Conservation (phyloP, 2,113 vertebrate genomes). For the Myxocyprinus asiaticus region DNA sequence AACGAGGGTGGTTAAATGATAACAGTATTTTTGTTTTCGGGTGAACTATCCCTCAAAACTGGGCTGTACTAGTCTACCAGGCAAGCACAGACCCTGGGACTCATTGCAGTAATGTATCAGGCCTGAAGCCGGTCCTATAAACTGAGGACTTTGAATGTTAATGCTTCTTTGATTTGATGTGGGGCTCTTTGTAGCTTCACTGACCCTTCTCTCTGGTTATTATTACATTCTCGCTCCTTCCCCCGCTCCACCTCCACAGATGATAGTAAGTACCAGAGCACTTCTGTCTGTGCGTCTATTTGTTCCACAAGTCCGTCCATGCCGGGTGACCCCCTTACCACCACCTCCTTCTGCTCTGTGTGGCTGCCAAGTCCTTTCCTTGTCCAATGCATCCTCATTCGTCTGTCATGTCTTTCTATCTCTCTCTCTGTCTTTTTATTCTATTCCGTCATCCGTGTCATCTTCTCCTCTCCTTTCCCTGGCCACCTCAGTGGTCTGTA, state of each 20-base stretch:
- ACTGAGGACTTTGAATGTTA: constrained; percentile 24
- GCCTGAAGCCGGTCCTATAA: too few relatives aligned
- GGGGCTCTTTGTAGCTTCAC: constrained; percentile 81
- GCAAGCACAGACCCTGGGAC: not conserved
- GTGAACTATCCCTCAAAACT: too few relatives aligned
- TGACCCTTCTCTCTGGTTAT: constrained; percentile 82
- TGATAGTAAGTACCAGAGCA: constrained; percentile 98
- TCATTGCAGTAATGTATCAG: too few relatives aligned
- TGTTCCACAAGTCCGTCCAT: constrained; percentile 85
- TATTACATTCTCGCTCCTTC: constrained; percentile 79
- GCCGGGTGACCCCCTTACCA: constrained; percentile 71
- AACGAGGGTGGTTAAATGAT: too few relatives aligned
- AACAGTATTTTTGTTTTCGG: too few relatives aligned
- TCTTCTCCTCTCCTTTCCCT: constrained; percentile 40
- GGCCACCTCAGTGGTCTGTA: constrained; percentile 45
- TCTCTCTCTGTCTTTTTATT: constrained; percentile 29
- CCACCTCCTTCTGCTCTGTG: constrained; percentile 73
- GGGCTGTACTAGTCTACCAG: not conserved
- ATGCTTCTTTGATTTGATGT: constrained; percentile 69
- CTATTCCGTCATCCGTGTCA: constrained; percentile 41
- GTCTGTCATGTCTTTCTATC: constrained; percentile 61
- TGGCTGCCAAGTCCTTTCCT: constrained; percentile 78
- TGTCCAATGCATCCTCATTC: constrained; percentile 57
- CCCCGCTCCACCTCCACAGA: constrained; percentile 80
- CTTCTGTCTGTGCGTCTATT: constrained; percentile 88